Conservation (phyloP, 2,888 invertebrate species). For the Nemurella pictetii region DNA sequence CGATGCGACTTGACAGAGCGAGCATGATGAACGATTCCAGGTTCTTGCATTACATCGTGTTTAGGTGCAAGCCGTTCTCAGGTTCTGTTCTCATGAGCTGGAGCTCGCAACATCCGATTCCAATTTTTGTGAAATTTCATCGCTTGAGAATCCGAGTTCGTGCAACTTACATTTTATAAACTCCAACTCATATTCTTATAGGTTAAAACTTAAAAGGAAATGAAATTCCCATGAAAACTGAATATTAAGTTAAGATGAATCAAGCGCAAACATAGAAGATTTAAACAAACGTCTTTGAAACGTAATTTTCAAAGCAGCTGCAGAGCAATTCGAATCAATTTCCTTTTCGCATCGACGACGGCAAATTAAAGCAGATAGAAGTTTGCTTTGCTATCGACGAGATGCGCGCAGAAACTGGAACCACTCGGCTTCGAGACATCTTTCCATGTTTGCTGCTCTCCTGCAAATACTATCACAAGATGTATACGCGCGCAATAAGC, state of each 20-base stretch:
- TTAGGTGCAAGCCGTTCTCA: neutral
- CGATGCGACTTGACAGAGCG: neutral
- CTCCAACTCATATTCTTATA: neutral
- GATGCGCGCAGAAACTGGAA: neutral
- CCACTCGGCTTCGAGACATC: neutral
- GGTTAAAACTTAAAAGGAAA: too few relatives aligned
- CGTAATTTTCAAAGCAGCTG: too few relatives aligned
- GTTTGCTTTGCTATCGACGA: too few relatives aligned
- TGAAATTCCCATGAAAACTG: neutral
- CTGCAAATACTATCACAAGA: neutral
- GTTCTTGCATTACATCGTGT: too few relatives aligned
- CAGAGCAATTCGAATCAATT: neutral
- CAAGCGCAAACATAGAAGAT: too few relatives aligned
- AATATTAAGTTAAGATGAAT: too few relatives aligned
- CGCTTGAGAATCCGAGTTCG: neutral
- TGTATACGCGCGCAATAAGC: neutral
- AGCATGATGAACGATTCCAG: neutral
- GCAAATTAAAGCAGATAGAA: neutral
- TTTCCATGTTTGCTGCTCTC: neutral
- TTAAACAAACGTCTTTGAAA: too few relatives aligned
- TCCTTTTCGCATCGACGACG: neutral
- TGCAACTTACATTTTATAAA: neutral
- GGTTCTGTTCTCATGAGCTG: neutral
- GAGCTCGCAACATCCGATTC: neutral
- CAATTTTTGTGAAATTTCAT: neutral